A percentile compares a stretch with the other conserved stretches of the same genome.
phyloP scores from a whole-genome alignment of 2,888 invertebrate species.

The Dendrolimus pini region DNA sequence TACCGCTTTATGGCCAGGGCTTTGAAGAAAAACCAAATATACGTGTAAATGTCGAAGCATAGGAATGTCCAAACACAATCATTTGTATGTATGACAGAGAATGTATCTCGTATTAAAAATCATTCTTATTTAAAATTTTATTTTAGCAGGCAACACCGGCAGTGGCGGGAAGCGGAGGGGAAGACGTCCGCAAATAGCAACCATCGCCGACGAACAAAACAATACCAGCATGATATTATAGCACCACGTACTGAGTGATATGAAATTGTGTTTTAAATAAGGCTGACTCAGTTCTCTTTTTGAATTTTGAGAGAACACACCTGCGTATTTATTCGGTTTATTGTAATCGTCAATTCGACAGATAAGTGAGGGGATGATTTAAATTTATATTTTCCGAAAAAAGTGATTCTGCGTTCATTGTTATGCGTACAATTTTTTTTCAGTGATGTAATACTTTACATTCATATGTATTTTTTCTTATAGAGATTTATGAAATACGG shows the following conservation, averaged over 20 bases:
- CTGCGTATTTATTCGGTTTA: neutral
- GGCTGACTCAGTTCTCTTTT: neutral
- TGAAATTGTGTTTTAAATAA: neutral
- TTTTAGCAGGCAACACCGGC: conserved; percentile 15
- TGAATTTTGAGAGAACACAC: neutral
- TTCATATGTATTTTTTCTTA: too few species aligned
- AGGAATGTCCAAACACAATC: too few species aligned
- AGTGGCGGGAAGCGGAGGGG: conserved; percentile 23
- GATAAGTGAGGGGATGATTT: neutral
- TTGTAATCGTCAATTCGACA: neutral
- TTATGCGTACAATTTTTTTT: too few species aligned
- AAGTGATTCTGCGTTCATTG: neutral
- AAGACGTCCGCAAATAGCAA: conserved; percentile 69
- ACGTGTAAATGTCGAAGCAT: too few species aligned
- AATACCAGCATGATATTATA: conserved; percentile 71
- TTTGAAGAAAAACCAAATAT: too few species aligned
- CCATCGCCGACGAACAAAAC: conserved; percentile 68
- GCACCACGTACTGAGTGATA: conserved; percentile 35
- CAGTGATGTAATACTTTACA: too few species aligned
- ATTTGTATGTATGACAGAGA: too few species aligned
- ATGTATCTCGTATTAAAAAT: too few species aligned
- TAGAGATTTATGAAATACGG: too few species aligned
- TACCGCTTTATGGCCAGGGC: too few species aligned
- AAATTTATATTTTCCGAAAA: neutral
- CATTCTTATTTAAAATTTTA: too few species aligned